Base-by-base conservation (phyloP, 2,888 invertebrate genomes). In the Sarcophaga carnaria region DNA sequence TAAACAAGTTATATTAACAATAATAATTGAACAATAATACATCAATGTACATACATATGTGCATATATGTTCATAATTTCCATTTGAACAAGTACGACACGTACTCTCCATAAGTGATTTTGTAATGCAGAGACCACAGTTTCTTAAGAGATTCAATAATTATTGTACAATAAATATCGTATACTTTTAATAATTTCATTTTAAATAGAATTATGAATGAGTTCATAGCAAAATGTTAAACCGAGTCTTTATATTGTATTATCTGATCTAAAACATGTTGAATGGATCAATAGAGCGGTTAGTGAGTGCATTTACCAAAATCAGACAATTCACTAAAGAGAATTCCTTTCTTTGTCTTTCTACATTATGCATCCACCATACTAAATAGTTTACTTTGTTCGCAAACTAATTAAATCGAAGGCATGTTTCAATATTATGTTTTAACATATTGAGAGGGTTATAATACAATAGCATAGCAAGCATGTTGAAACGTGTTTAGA, bases 381-480 rank as follows among this genome's bases (percentile, higher is more conserved):
- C 37, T 63, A 79, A 79, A 79, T 79, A 79, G 79, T 79, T 79
- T 63, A 70, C 45, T 62, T 71, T 70, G 27, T 47, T 71, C 45
- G 69, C 69, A 78, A 70, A 62, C 69, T 78, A 78, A 78, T 78
- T 78, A 78, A 70, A 70, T 78, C 69, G 78, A 78, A 78, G 60
- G 62, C 62, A 78, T 67, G 75, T 70, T 70, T 70, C 70, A 70
- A 64, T 76, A 59, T 62, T 47, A 62, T 74, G 49, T 54, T 62
- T 70, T 20, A 63, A 64, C 45, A 70, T 49, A 70, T 54, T 25
- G 14, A 70, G 4, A 4, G 54, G 27, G 54, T 22, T 54, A 70
- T 54, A 12, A 25, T 37, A 10, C 12, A 62, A 17, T 17, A 49
- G 3, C 14, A 49, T 14, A 17, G 17, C 2, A 54, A 12, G 17